phyloP scores from a whole-genome alignment of 1,140 invertebrate species.

The Papilio helenus region DNA sequence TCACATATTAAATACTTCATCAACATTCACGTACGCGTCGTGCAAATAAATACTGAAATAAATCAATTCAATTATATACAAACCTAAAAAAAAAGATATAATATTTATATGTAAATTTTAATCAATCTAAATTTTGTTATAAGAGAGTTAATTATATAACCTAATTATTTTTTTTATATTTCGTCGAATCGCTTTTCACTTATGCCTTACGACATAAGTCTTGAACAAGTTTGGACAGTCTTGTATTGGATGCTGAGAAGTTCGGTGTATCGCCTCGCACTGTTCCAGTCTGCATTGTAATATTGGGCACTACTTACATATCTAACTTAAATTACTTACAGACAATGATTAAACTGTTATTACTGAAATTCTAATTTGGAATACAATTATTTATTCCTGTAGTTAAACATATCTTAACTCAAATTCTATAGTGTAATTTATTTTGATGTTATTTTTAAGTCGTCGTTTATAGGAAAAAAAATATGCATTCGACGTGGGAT shows the following conservation, averaged over 20 bases:
- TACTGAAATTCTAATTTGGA: background rate
- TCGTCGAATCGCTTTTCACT: constrained; percentile 30
- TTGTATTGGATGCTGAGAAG: constrained; percentile 71
- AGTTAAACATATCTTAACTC: background rate
- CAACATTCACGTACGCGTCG: background rate
- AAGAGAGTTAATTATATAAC: too few relatives aligned
- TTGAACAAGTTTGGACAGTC: constrained; percentile 59
- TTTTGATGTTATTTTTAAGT: too few relatives aligned
- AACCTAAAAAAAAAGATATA: background rate
- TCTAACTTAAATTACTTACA: constrained; percentile 18
- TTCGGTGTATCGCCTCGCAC: constrained; percentile 22
- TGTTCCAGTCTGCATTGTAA: constrained; percentile 12
- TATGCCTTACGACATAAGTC: constrained; percentile 44
- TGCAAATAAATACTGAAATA: background rate
- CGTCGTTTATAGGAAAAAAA: too few relatives aligned
- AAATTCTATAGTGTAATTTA: background rate
- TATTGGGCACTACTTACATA: background rate
- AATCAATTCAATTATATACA: background rate
- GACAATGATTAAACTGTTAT: background rate
- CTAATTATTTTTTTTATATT: too few relatives aligned
- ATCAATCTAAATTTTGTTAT: too few relatives aligned
- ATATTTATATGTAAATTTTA: too few relatives aligned
- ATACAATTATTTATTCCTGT: background rate
- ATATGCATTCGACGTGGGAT: too few relatives aligned
- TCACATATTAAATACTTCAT: constrained; percentile 12